Evolutionary conservation across 2,888 invertebrate genomes (phyloP), one percentile per base, ranked within the genome.

Genomic region (Drosophila histrio): DNA sequence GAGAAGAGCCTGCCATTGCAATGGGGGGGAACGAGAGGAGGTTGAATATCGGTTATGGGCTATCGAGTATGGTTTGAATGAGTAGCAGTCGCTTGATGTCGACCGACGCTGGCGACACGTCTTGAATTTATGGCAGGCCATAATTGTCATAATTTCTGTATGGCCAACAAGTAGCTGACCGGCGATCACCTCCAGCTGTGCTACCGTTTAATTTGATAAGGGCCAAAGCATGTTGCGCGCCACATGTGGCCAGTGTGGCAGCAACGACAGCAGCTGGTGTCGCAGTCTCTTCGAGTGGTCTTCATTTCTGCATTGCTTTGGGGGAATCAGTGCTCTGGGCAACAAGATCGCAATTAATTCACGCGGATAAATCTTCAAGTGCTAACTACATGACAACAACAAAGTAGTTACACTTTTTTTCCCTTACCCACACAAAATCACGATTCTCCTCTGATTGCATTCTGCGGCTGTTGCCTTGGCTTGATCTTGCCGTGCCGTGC

Each of bases 341-440:
- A 90, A 91, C 90, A 86, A 89, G 91, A 90, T 90, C 87, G 89
- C 89, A 90, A 91, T 91, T 91, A 91, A 91, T 91, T 91, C 87
- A 81, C 84, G 85, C 88, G 91, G 90, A 91, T 91, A 91, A 91
- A 91, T 91, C 91, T 91, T 89, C 78, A 91, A 91, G 91, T 91
- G 91, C 90, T 91, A 91, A 91, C 91, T 91, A 91, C 91, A 91
- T 91, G 91, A 91, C 91, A 91, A 91, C 91, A 91, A 91, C 91
- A 91, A 91, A 91, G 90, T 90, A 87, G 87, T 81, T 85, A 80
- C 80, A 88, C 77, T 60, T 67, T 62, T 75, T 64, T 57, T 49
- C 26, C 49, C 13, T 69, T 67, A 67, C 84, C 80, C 78, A 79
- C 77, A 82, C 65, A 79, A 79, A 83, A 83, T 82, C 87, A 86